These are phyloP conservation scores for Muntiacus muntjak DNA, from an alignment of 2,113 vertebrate genomes.

Conservation along the genomic window DNA sequence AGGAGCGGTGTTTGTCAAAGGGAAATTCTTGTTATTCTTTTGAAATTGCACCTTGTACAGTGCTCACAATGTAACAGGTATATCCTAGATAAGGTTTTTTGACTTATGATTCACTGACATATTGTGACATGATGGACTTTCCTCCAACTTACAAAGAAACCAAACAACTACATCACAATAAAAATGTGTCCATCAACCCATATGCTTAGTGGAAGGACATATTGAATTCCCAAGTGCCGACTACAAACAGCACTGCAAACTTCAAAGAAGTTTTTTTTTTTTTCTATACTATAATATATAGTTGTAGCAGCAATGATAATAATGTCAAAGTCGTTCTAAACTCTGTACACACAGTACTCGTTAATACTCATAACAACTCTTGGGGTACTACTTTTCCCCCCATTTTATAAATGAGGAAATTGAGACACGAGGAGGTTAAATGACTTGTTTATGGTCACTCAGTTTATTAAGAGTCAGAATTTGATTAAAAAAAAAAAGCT, in stretches of 20 bases:
- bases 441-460: too few relatives aligned
- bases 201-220: background rate
- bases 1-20: background rate
- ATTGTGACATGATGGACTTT: background rate
- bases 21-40: constrained; percentile 32
- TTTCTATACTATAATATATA: background rate
- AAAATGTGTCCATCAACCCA: background rate
- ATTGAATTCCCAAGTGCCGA: background rate
- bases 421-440: too few relatives aligned
- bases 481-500: too few relatives aligned
- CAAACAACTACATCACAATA: background rate
- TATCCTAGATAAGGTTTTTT: background rate
- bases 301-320: too few relatives aligned
- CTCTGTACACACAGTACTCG: too few relatives aligned
- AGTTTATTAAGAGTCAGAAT: too few relatives aligned
- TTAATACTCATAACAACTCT: too few relatives aligned
- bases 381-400: too few relatives aligned
- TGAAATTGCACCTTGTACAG: background rate
- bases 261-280: background rate
- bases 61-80: background rate
- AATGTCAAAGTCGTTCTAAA: too few relatives aligned
- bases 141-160: background rate
- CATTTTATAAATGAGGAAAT: too few relatives aligned
- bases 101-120: background rate
- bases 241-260: background rate